Evolutionary conservation across 2,113 vertebrate species (phyloP), one percentile per base, ranked within the genome.

Genomic region (Cyprinodon brontotheroides): DNA sequence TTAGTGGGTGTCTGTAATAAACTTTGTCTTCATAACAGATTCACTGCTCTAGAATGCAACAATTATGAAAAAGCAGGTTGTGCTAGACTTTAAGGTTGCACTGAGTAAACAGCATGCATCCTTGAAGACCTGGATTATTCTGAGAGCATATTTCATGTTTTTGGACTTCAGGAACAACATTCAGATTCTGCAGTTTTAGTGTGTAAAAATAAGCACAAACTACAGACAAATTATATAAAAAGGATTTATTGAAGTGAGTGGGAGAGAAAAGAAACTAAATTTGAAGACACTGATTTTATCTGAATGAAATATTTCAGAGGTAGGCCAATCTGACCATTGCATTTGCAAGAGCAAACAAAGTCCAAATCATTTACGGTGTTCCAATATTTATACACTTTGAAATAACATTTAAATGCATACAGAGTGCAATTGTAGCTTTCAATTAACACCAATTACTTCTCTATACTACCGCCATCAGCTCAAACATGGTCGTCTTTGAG

Each of bases 171-270:
- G 15, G 48, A 50, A 50, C 48, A 13, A 15, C 48, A 50, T 5
- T 15, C 48, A 8, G 17, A n/a, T 20, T 57, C n/a, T 57, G 29
- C 7, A n/a, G 40, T 41, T 41, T 41, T 13, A 20, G 3, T 2
- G 10, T 45, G 8, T 45, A 5, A 65, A 86, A 61, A 48, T 70
- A 74, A 95, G 71, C 89, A 94, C 87, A 95, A 93, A 90, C 80
- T 85, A 91, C 90, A 90, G 37, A 50, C 60, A 93, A 92, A 93
- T 87, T 96, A 96, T 96, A 86, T 94, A 96, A 93, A 73, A 96
- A 94, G 95, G 94, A 95, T 97, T 97, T 97, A 97, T 97, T 97
- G 95, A 96, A 96, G 95, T 95, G 95, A 96, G 94, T 94, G 95
- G 95, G 94, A 96, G 61, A 93, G 70, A 65, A 38, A 77, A 87